A percentile compares a stretch with the other conserved stretches of the same genome.
phyloP scores from a whole-genome alignment of 2,797 vertebrate genomes.

The Anableps anableps region DNA sequence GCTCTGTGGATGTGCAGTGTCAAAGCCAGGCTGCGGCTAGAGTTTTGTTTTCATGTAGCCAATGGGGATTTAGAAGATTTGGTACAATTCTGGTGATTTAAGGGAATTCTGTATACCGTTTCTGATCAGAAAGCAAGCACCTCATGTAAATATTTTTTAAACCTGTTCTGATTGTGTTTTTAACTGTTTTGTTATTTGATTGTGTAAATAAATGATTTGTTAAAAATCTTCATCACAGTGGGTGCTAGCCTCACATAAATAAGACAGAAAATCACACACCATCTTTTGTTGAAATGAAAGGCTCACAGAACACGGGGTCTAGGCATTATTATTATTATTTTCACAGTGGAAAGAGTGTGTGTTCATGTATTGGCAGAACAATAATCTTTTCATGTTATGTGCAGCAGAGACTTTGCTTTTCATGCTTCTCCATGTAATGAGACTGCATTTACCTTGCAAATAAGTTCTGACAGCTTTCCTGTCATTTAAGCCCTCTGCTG shows the following conservation, averaged over 20 bases:
- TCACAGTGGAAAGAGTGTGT: not conserved
- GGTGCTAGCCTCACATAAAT: not conserved
- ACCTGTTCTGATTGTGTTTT: too few species aligned
- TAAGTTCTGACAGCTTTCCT: not conserved
- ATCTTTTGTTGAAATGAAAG: conserved; percentile 74
- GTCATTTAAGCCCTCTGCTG: not conserved
- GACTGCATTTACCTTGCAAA: conserved; percentile 69
- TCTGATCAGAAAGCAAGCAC: too few species aligned
- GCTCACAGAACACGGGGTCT: conserved; percentile 40
- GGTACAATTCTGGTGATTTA: too few species aligned
- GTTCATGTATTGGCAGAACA: conserved; percentile 29
- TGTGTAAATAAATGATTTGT: too few species aligned
- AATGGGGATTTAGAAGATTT: too few species aligned
- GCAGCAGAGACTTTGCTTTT: conserved; percentile 47
- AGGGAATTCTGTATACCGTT: too few species aligned
- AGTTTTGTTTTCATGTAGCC: too few species aligned
- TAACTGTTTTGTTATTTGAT: too few species aligned
- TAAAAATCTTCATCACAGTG: not conserved
- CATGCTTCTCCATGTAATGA: conserved; percentile 58
- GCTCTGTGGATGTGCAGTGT: too few species aligned
- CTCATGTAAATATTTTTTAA: too few species aligned
- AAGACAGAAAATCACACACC: not conserved
- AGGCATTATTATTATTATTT: not conserved
- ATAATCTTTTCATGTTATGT: conserved; percentile 62
- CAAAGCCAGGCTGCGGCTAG: too few species aligned